Percentiles rank a stretch among this genome's conserved stretches.
Conservation (phyloP, 2,113 vertebrate genomes). For the Dromas ardeola region DNA sequence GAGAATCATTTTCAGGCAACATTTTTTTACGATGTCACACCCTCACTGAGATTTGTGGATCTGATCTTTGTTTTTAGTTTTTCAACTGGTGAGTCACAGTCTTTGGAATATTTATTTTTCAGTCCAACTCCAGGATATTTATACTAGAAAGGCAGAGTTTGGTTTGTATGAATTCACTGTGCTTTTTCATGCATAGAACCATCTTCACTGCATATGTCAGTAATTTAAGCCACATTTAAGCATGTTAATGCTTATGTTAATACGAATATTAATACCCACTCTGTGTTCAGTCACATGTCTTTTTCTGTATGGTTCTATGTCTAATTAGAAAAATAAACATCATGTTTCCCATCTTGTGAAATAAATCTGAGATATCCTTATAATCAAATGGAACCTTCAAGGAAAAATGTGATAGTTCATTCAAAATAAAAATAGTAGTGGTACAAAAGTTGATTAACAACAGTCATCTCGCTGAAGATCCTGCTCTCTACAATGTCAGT, state of each 20-base stretch:
- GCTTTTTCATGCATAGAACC: background rate
- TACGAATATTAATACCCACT: background rate
- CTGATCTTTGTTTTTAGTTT: background rate
- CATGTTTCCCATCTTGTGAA: background rate
- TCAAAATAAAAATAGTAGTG: background rate
- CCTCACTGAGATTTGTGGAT: background rate
- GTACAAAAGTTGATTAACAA: background rate
- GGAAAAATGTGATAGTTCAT: background rate
- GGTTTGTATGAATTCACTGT: background rate
- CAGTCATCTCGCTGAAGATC: background rate
- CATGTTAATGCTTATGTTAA: too few species aligned
- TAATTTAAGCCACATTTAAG: background rate
- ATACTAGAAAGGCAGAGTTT: background rate
- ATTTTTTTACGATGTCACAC: background rate
- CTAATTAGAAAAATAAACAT: background rate
- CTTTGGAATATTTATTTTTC: background rate
- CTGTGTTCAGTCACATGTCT: background rate
- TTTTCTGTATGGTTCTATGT: background rate
- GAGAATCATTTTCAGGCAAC: background rate
- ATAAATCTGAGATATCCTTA: background rate
- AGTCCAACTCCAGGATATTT: background rate
- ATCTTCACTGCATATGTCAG: background rate
- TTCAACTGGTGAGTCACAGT: background rate
- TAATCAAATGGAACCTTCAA: background rate
- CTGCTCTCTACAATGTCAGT: background rate